Base-by-base conservation (phyloP, 2,797 vertebrate genomes). In the Anabas testudineus region DNA sequence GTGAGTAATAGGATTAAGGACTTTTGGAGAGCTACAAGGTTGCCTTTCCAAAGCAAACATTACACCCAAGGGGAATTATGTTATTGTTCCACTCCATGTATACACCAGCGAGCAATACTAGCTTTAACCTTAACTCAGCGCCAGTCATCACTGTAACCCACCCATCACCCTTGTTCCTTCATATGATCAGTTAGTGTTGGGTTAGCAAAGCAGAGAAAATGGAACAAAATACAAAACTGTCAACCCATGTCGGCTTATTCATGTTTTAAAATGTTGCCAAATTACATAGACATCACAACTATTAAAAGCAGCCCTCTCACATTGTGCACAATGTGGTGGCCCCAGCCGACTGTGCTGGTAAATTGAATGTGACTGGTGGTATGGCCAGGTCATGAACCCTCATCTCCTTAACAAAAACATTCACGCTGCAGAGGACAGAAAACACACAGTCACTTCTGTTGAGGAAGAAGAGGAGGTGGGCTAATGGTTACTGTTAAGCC, bases 1-100 rank as follows among this genome's bases (percentile, higher is more conserved):
- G 92, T 82, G 78, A 90, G 90, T 94, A 94, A 94, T 92, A 93
- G 93, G 93, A 95, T 95, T 94, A 94, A 90, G 88, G 90, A 90
- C 91, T 93, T 93, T 88, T 91, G 88, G 90, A 87, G 90, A 65
- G 56, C 88, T 91, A 92, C 90, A 87, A 91, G 91, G 86, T 91
- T 87, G 83, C 84, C 88, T 91, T 92, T 92, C 92, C 91, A 94
- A 93, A 92, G 93, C 88, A 92, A 93, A 94, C 93, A 94, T 92
- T 90, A 89, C 83, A 71, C 88, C 85, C 87, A 84, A 85, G 87
- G 88, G 88, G 84, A 91, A 92, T 89, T 86, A 88, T 90, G 84
- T 88, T 92, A 91, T 93, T 93, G 92, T 93, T 93, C 89, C 90
- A 92, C 89, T 91, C 80, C 88, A 88, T 92, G 93, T 89, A 90